These are phyloP conservation scores for Lasioglossum morio DNA, from an alignment of 2,888 invertebrate genomes.

Conservation along the genomic window DNA sequence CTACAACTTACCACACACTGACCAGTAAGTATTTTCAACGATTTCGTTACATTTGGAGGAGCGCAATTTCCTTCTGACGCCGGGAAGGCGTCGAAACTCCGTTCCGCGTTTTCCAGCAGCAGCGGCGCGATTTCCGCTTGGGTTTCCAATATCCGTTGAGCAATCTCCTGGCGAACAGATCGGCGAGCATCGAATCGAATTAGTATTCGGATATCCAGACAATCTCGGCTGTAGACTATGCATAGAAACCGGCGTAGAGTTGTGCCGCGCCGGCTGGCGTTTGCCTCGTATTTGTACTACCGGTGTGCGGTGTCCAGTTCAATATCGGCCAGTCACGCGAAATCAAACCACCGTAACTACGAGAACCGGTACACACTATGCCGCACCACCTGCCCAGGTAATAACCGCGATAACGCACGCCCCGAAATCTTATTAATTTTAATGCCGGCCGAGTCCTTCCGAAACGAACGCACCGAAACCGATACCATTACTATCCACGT, in stretches of 20 bases:
- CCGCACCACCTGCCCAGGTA: conserved; percentile 73
- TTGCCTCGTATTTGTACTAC: conserved; percentile 30
- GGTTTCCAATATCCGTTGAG: conserved; percentile 48
- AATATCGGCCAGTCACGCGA: conserved; percentile 78
- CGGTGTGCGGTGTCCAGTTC: conserved; percentile 47
- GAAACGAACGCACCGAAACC: background rate
- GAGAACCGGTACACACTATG: conserved; percentile 52
- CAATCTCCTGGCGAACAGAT: conserved; percentile 40
- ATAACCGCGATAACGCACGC: conserved; percentile 73
- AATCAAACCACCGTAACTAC: conserved; percentile 77
- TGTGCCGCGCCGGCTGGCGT: background rate
- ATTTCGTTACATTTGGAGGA: background rate
- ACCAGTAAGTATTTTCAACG: background rate
- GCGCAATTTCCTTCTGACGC: background rate
- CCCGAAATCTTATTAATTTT: conserved; percentile 79
- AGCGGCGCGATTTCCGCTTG: background rate
- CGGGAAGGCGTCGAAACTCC: background rate
- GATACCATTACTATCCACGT: background rate
- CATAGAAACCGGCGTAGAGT: conserved; percentile 43
- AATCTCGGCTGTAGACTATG: conserved; percentile 52
- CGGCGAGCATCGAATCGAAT: conserved; percentile 54
- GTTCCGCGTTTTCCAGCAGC: background rate
- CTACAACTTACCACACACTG: too few species aligned
- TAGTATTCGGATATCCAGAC: conserved; percentile 56
- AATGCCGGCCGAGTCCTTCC: conserved; percentile 55